phyloP scores from a whole-genome alignment of 2,888 invertebrate species.

The Villa cingulata region DNA sequence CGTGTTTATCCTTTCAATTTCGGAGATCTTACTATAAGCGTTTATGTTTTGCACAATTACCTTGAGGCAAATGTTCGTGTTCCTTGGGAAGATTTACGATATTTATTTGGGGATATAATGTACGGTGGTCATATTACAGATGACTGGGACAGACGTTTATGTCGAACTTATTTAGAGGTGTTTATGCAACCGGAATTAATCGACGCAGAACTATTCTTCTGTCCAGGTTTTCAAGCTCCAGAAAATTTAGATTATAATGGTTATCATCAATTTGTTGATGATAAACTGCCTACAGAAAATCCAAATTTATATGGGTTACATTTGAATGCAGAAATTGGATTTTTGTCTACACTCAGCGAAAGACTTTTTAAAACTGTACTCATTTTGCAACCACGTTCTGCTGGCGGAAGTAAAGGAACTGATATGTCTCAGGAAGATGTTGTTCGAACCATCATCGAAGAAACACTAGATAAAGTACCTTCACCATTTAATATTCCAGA shows the following conservation, averaged over 20 bases:
- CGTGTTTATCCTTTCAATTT: conserved; percentile 64
- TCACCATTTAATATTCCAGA: conserved; percentile 78
- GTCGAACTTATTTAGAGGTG: conserved; percentile 71
- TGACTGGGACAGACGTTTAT: conserved; percentile 85
- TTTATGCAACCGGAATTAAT: conserved; percentile 77
- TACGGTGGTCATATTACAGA: conserved; percentile 96
- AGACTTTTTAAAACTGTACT: conserved; percentile 70
- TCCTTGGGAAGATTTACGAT: conserved; percentile 89
- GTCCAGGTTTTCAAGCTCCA: conserved; percentile 74
- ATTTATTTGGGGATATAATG: conserved; percentile 94
- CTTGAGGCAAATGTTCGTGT: conserved; percentile 75
- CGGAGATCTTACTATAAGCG: conserved; percentile 84
- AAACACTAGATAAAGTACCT: conserved; percentile 75
- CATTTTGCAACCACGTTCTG: conserved; percentile 80
- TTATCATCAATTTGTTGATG: conserved; percentile 81
- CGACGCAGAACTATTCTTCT: conserved; percentile 71
- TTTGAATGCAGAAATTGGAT: conserved; percentile 91
- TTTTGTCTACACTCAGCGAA: conserved; percentile 75
- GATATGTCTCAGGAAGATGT: conserved; percentile 61
- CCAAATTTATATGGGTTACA: conserved; percentile 85
- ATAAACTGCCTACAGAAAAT: conserved; percentile 72
- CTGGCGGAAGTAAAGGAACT: conserved; percentile 54
- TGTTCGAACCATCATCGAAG: conserved; percentile 57
- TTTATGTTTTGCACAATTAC: conserved; percentile 81
- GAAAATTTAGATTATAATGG: conserved; percentile 76